Base-by-base conservation (phyloP, 2,113 vertebrate species). In the Psophia crepitans region DNA sequence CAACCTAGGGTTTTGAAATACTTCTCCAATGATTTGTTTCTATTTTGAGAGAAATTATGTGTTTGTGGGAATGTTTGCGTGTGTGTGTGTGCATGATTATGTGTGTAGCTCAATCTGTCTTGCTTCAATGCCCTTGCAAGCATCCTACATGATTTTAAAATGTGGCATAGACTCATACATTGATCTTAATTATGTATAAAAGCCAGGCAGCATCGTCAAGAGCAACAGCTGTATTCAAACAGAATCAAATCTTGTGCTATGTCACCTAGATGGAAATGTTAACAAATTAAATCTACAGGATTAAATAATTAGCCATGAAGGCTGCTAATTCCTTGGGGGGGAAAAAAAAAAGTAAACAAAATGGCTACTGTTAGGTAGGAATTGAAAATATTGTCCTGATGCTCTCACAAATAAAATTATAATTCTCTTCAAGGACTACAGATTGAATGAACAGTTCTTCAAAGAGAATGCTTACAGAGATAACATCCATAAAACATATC, bases 261-360 rank as follows among this genome's bases (percentile, higher is more conserved):
- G 46, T 7, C 43, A 75, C 56, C 16, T 83, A 80, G 49, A 85
- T 41, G 28, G 48, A 81, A 91, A 58, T 71, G 87, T 70, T 78
- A 78, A 46, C 9, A 20, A 91, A 85, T 94, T 93, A 95, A 79
- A 86, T 65, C 30, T 69, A 89, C 22, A 58, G n/a, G 19, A 89
- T 73, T 79, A 92, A 94, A 91, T 92, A 89, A 89, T 82, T 53
- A 96, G 18, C 41, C 24, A 33, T 68, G 43, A 93, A 93, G 69
- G 21, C 83, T 84, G 51, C 1, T 49, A 91, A 82, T 69, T 91
- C 35, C 39, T 87, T 61, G 37, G n/a, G n/a, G n/a, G n/a, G n/a
- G n/a, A n/a, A 80, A 92, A 87, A 95, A 95, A 65, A 15, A 19
- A 53, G 17, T 30, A 75, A 95, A 69, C 8, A 56, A 57, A 83